A percentile compares a stretch with the other conserved stretches of the same genome.
Conservation (phyloP, 2,113 vertebrate genomes). For the Pseudorectes ferrugineus region DNA sequence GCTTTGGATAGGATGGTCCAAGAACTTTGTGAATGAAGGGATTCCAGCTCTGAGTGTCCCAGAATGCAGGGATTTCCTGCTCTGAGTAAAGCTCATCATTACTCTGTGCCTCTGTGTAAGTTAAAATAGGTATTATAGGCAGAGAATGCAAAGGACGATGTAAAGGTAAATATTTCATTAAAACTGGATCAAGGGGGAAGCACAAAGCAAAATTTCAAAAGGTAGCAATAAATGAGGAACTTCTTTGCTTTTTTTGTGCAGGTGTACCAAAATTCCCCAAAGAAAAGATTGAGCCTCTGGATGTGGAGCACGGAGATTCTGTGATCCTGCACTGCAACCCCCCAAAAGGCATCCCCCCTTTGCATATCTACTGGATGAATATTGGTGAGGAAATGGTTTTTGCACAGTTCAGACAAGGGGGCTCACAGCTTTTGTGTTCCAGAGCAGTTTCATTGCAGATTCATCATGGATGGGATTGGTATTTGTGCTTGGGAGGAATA, state of each 20-base stretch:
- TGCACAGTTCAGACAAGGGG: neutral
- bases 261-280: constrained; percentile 94
- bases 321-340: constrained; percentile 86
- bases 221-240: neutral
- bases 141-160: neutral
- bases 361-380: constrained; percentile 98
- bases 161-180: neutral
- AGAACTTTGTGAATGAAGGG: neutral
- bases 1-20: neutral
- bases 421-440: neutral
- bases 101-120: neutral
- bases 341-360: constrained; percentile 87
- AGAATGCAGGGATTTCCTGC: neutral
- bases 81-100: neutral
- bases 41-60: neutral
- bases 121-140: neutral
- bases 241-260: constrained; percentile 48
- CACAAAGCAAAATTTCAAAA: neutral
- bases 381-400: constrained; percentile 78
- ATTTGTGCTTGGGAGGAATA: neutral
- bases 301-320: constrained; percentile 87
- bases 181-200: neutral
- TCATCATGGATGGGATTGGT: neutral
- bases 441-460: neutral
- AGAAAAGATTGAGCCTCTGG: constrained; percentile 86